Percentiles rank a stretch among this genome's conserved stretches.
Conservation (phyloP, 2,888 invertebrate species). For the Sminthurinus aureus region DNA sequence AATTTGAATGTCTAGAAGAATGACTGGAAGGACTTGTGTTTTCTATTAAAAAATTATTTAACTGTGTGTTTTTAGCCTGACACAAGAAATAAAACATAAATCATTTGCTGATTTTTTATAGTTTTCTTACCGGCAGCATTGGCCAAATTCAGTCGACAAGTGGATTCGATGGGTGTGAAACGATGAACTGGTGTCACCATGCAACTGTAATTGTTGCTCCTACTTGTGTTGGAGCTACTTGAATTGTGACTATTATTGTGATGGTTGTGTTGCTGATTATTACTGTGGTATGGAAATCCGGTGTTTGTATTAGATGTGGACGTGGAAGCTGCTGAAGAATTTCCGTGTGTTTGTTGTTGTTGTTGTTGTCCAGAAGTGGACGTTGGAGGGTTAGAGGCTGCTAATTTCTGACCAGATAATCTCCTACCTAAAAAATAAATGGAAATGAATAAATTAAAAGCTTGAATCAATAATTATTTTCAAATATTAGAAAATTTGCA, state of each 20-base stretch:
- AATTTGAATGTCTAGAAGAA: neutral
- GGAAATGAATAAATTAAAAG: neutral
- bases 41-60: neutral
- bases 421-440: slow-evolving; percentile 5
- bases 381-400: neutral
- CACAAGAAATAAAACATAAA: neutral
- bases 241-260: neutral
- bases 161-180: slow-evolving; percentile 12
- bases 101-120: no score
- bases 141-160: neutral
- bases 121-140: neutral
- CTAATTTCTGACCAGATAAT: slow-evolving; percentile 2
- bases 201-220: neutral
- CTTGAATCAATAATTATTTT: neutral
- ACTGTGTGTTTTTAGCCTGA: neutral
- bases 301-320: neutral
- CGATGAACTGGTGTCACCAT: neutral
- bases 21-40: slow-evolving; percentile 3
- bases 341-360: neutral
- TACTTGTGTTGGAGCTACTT: neutral
- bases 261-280: neutral
- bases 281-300: neutral
- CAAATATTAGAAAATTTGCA: no score
- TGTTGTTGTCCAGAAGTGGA: neutral
- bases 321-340: slow-evolving; percentile 9